Evolutionary conservation across 30 jellyfish, hydroid and myxozoan genomes (phyloP), one percentile per base, ranked within the genome.

Genomic region (Cassiopea xamachana): DNA sequence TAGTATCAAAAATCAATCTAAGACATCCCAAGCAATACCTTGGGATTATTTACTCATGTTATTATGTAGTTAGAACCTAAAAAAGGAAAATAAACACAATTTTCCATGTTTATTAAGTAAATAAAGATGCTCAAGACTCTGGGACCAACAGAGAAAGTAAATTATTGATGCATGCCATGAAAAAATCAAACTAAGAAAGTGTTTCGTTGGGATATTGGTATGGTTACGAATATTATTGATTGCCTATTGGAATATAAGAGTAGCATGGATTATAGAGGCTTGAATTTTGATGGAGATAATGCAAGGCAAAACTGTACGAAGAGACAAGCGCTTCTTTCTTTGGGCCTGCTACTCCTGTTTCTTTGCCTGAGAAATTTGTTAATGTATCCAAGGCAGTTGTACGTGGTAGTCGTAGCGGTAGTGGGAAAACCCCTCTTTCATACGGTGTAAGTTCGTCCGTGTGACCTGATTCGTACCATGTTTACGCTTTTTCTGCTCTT

Each of bases 321-420:
- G 82, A 80, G 1, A 46, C 51, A 60, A 27, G 48, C 16, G 89
- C 9, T 60, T 80, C 80, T 59, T 67, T 80, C 89, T 77, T 47
- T 77, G 86, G 86, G 86, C 86, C 86, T 77, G 43, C 14, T 77
- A 60, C 86, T 73, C 58, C 86, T 44, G 72, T 77, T 77, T 60
- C 50, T 60, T 51, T 76, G 87, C 77, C 64, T 76, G 73, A 51
- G 43, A 76, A 74, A 48, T 43, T 72, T 69, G 79, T 1, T 48
- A 48, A 10, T 10, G 45, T 47, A 44, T 7, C 90, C 9, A 85
- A 46, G 84, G 97, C 92, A 4, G 84, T 91, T 48, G 81, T 70
- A 27, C 75, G 85, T 51, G 97, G 94, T 49, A 90, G 96, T 49
- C 90, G 94, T 44, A 60, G 85, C 59, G 95, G 97, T 43, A 84